Base-by-base conservation (phyloP, 2,113 vertebrate genomes). In the Phalacrocorax aristotelis region DNA sequence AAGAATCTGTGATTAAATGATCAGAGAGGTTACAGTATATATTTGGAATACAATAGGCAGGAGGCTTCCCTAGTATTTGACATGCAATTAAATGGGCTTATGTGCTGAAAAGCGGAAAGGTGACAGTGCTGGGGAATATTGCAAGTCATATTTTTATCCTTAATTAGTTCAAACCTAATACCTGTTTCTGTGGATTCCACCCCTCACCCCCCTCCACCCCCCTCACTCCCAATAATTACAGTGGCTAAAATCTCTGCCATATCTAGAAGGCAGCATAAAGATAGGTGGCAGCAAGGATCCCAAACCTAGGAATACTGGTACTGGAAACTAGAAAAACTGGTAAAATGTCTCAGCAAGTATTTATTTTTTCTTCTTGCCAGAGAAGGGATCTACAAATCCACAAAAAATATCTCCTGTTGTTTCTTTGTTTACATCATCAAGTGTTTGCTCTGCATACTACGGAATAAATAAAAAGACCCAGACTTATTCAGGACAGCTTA, bases 41-140 rank as follows among this genome's bases (percentile, higher is more conserved):
- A 49, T 38, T 86, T 62, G 48, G 32, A 75, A 86, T 76, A 74
- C 61, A 87, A 57, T 44, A 93, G 30, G 88, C 42, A 79, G 57
- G 32, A 85, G 54, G 42, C 20, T 84, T 93, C 23, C 40, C 26
- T 79, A 12, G 42, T 95, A 77, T 89, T 78, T 94, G 83, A 91
- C 29, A 57, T 74, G 58, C 36, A 86, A 77, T 89, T 95, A 93
- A 93, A 72, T 76, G 68, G n/a, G 49, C 23, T 90, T 87, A 87
- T 49, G 32, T 87, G 51, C 25, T 91, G 64, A 75, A 83, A 89
- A 95, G 34, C 15, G 55, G 57, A 91, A 87, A 80, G 44, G 19
- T 81, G 51, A 75, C n/a, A 75, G 13, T 0, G 0, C 20, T 78
- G 25, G 48, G 48, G 68, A 86, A 74, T 71, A 68, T 21, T 71